phyloP scores from a whole-genome alignment of 2,797 vertebrate species.

The Epinephelus coioides region DNA sequence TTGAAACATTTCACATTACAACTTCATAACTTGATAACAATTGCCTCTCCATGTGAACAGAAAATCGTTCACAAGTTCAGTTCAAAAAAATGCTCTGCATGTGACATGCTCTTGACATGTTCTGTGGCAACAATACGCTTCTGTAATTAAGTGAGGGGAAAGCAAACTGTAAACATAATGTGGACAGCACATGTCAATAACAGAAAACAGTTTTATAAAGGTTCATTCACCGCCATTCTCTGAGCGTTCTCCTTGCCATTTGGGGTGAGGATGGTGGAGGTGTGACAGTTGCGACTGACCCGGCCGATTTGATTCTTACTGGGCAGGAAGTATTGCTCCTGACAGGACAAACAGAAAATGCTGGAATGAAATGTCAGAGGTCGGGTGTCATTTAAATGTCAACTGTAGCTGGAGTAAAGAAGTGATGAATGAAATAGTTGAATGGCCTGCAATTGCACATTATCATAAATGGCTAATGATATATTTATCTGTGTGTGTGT shows the following conservation, averaged over 20 bases:
- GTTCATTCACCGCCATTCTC: constrained; percentile 85
- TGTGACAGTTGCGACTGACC: constrained; percentile 86
- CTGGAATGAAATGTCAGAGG: constrained; percentile 58
- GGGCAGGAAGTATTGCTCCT: constrained; percentile 87
- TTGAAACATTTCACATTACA: no score
- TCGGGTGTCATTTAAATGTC: constrained; percentile 59
- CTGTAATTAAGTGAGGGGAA: background rate
- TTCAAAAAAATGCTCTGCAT: no score
- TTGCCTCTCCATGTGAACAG: no score
- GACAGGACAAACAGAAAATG: constrained; percentile 20
- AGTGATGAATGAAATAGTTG: constrained; percentile 31
- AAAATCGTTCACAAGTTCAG: no score
- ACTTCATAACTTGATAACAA: no score
- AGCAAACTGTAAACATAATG: background rate
- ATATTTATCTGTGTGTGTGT: background rate
- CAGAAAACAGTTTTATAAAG: constrained; percentile 37
- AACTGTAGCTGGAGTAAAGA: background rate
- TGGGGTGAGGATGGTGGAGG: constrained; percentile 86
- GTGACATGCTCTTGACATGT: no score
- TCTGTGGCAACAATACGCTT: no score
- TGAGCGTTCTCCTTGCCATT: constrained; percentile 89
- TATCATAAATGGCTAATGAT: background rate
- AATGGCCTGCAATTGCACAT: background rate
- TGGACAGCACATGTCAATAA: background rate
- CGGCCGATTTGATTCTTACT: constrained; percentile 86